phyloP scores from a whole-genome alignment of 1,140 invertebrate genomes.

The Drosophila orosa region DNA sequence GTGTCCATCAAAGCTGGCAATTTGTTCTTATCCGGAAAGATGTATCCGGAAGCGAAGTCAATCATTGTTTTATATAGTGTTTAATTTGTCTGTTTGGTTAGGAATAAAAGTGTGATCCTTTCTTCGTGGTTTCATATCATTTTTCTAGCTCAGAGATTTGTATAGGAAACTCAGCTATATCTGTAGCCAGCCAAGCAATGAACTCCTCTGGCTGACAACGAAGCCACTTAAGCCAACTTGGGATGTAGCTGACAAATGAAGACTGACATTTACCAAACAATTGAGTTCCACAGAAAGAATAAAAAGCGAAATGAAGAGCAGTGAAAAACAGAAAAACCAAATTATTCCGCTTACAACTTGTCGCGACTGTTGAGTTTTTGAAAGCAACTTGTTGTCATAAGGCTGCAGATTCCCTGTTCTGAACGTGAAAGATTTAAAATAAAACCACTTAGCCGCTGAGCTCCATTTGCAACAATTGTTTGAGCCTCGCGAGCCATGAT shows the following conservation, averaged over 20 bases:
- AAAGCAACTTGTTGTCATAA: conserved; percentile 81
- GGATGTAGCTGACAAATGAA: conserved; percentile 79
- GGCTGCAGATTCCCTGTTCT: conserved; percentile 40
- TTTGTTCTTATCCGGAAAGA: conserved; percentile 4
- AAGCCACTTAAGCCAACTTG: conserved; percentile 77
- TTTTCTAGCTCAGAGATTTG: not conserved
- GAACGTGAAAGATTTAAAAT: conserved; percentile 82
- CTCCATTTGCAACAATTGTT: conserved; percentile 72
- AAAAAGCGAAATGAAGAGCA: conserved; percentile 20
- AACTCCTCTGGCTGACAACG: conserved; percentile 66
- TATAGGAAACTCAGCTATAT: conserved; percentile 18
- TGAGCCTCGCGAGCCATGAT: conserved; percentile 60
- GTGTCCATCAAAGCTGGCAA: conserved; percentile 67
- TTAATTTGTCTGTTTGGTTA: not conserved
- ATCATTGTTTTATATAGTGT: not conserved
- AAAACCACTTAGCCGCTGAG: conserved; percentile 80
- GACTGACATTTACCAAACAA: conserved; percentile 84
- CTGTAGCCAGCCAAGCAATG: conserved; percentile 52
- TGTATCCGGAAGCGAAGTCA: not conserved
- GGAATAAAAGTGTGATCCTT: not conserved
- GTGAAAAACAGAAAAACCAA: conserved; percentile 64
- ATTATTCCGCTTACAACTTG: conserved; percentile 68
- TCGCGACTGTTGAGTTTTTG: conserved; percentile 78
- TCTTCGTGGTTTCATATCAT: not conserved
- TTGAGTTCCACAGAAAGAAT: conserved; percentile 31